phyloP scores from a whole-genome alignment of 2,888 invertebrate species.

The Fragum whitleyi region DNA sequence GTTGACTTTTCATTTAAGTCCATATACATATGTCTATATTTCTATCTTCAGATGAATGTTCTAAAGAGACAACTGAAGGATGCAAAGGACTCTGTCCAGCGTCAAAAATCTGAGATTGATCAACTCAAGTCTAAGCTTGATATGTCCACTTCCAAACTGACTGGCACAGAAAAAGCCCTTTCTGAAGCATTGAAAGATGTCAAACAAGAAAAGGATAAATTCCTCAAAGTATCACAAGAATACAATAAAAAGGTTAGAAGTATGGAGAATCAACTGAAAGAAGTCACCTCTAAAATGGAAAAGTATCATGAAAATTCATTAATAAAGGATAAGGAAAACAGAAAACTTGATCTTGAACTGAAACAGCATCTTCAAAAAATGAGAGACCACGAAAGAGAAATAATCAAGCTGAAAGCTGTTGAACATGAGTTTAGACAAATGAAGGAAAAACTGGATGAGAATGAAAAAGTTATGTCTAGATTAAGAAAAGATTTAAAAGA shows the following conservation, averaged over 20 bases:
- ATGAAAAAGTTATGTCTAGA: conserved; percentile 65
- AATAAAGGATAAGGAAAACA: conserved; percentile 77
- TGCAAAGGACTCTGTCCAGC: conserved; percentile 75
- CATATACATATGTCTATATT: no score
- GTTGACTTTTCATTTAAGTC: no score
- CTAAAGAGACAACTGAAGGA: conserved; percentile 81
- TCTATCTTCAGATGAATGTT: conserved; percentile 69
- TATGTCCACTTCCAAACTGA: conserved; percentile 79
- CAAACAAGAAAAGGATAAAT: conserved; percentile 80
- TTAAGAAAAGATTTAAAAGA: conserved; percentile 70
- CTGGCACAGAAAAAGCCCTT: conserved; percentile 80
- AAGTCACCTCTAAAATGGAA: conserved; percentile 76
- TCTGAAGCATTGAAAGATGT: conserved; percentile 79
- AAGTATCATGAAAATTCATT: conserved; percentile 72
- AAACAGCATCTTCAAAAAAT: conserved; percentile 73
- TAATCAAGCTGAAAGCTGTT: conserved; percentile 79
- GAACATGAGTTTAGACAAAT: conserved; percentile 78
- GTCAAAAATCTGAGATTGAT: conserved; percentile 80
- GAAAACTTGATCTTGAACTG: conserved; percentile 75
- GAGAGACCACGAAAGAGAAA: conserved; percentile 79
- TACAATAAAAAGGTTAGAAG: conserved; percentile 77
- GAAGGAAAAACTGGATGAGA: conserved; percentile 77
- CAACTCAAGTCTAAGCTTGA: conserved; percentile 78
- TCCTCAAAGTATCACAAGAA: conserved; percentile 77
- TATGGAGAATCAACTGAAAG: conserved; percentile 77